A percentile compares a stretch with the other conserved stretches of the same genome.
Evolutionary conservation across 2,888 invertebrate genomes (phyloP).

Genomic region (Esperia sulphurella): DNA sequence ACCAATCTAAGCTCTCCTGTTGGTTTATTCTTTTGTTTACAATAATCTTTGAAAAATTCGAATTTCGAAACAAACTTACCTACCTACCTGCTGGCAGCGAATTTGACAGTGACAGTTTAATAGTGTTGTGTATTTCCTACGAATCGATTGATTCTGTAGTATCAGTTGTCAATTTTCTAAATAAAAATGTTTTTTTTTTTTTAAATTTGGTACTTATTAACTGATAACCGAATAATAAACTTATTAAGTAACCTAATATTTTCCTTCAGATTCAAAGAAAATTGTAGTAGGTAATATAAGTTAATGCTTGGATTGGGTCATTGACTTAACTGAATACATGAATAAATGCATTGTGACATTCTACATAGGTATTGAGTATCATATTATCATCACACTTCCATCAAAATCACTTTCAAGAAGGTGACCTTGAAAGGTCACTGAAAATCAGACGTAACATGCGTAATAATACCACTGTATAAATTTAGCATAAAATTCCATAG

Average conservation of each 20-base stretch:
- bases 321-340: background rate
- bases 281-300: background rate
- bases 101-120: background rate
- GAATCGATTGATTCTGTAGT: background rate
- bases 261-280: too few species aligned
- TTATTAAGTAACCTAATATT: too few species aligned
- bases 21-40: slow-evolving; percentile 27
- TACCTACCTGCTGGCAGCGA: background rate
- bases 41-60: slow-evolving; percentile 14
- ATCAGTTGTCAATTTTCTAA: too few species aligned
- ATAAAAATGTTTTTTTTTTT: too few species aligned
- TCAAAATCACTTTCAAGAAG: slow-evolving; percentile 19
- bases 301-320: background rate
- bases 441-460: slow-evolving; percentile 20
- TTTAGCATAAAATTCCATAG: background rate
- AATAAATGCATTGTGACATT: background rate
- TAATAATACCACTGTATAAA: slow-evolving; percentile 12
- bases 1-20: slow-evolving; percentile 23
- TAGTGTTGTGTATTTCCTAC: background rate
- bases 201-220: too few species aligned
- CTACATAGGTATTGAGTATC: background rate
- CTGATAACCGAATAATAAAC: too few species aligned
- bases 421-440: slow-evolving; percentile 67
- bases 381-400: background rate
- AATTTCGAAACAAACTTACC: slow-evolving; percentile 6